phyloP scores from a whole-genome alignment of 2,888 invertebrate genomes.

The Plebejus anna region DNA sequence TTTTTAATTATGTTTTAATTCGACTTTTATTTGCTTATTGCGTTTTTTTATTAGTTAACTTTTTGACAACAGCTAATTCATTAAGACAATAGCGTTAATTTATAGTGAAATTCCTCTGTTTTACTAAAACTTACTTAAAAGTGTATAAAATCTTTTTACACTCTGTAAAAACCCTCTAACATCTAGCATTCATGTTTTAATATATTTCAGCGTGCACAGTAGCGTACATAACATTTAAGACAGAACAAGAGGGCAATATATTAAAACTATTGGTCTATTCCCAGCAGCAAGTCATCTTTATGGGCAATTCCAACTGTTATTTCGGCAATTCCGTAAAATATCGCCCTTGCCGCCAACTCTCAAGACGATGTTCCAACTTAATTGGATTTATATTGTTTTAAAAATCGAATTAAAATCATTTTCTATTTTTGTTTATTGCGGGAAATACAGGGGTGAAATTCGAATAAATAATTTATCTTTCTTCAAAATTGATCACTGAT shows the following conservation, averaged over 20 bases:
- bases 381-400: slow-evolving; percentile 31
- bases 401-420: slow-evolving; percentile 4
- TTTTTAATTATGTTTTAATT: too few species aligned
- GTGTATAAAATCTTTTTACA: too few species aligned
- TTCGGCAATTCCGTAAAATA: slow-evolving; percentile 70
- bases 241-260: slow-evolving; percentile 41
- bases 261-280: slow-evolving; percentile 66
- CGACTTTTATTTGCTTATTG: too few species aligned
- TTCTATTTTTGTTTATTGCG: background rate
- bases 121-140: too few species aligned
- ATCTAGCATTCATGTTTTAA: background rate
- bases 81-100: too few species aligned
- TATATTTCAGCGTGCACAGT: slow-evolving; percentile 26
- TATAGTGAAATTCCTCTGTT: too few species aligned
- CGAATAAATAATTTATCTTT: background rate
- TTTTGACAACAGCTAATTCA: too few species aligned
- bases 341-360: slow-evolving; percentile 42
- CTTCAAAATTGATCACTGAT: background rate
- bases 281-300: slow-evolving; percentile 67
- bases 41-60: too few species aligned
- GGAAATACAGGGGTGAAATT: background rate
- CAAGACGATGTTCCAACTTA: slow-evolving; percentile 38
- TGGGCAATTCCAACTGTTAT: slow-evolving; percentile 66
- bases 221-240: slow-evolving; percentile 29
- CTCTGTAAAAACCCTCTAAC: too few species aligned